Evolutionary conservation across 2,113 vertebrate genomes (phyloP).

Genomic region (Pyxicephalus adspersus): DNA sequence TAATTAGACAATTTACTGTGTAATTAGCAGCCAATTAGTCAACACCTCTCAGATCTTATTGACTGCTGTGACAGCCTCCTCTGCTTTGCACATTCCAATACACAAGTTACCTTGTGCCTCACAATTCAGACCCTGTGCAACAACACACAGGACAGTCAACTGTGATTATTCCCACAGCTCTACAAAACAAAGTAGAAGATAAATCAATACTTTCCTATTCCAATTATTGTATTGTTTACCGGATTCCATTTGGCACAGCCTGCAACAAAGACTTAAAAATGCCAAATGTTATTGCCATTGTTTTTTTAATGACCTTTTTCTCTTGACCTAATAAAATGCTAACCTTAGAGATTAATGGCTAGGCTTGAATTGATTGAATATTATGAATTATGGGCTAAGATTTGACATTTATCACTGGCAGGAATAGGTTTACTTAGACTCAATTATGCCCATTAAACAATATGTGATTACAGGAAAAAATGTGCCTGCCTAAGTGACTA

Average conservation of each 20-base stretch:
- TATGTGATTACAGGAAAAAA: slow-evolving; percentile 9
- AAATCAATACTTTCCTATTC: slow-evolving; percentile 71
- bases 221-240: slow-evolving; percentile 68
- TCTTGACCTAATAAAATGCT: slow-evolving; percentile 51
- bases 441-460: slow-evolving; percentile 21
- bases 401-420: slow-evolving; percentile 39
- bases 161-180: slow-evolving; percentile 66
- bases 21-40: slow-evolving; percentile 97
- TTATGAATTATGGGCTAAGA: slow-evolving; percentile 36
- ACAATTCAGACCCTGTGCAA: slow-evolving; percentile 53
- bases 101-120: slow-evolving; percentile 71
- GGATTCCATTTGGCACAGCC: slow-evolving; percentile 51
- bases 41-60: slow-evolving; percentile 89
- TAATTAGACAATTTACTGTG: slow-evolving; percentile 98
- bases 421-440: neutral
- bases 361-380: slow-evolving; percentile 40
- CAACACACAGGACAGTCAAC: slow-evolving; percentile 60
- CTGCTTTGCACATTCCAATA: slow-evolving; percentile 79
- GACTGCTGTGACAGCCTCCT: slow-evolving; percentile 91
- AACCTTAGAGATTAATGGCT: slow-evolving; percentile 50
- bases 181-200: slow-evolving; percentile 59
- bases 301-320: slow-evolving; percentile 52
- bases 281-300: slow-evolving; percentile 45
- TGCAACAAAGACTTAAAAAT: slow-evolving; percentile 44
- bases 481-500: neutral